phyloP scores from a whole-genome alignment of 1,140 invertebrate species.

The Neotoxoptera formosana region DNA sequence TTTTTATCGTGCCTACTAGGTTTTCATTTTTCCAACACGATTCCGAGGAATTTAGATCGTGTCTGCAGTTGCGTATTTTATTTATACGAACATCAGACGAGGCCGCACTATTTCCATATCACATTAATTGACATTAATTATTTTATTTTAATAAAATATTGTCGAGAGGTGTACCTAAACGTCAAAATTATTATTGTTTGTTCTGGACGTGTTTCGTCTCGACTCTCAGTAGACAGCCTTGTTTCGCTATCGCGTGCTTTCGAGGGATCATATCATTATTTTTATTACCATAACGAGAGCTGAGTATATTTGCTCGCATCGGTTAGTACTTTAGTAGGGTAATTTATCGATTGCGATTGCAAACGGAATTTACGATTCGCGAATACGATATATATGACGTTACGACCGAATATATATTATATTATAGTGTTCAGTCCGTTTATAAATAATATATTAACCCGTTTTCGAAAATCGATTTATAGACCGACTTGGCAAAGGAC shows the following conservation, averaged over 20 bases:
- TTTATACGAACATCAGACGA: no score
- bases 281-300: neutral
- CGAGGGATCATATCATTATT: neutral
- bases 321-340: no score
- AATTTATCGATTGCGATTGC: neutral
- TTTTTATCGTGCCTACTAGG: neutral
- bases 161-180: neutral
- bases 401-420: no score
- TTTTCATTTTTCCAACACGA: neutral
- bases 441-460: neutral
- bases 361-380: neutral
- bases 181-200: neutral
- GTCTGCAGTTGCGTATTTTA: neutral
- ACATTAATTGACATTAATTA: neutral
- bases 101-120: neutral
- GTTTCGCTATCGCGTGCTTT: neutral
- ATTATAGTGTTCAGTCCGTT: no score
- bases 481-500: neutral
- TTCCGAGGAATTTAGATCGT: neutral
- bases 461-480: neutral
- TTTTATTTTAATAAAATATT: neutral
- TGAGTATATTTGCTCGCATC: neutral
- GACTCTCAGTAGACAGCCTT: neutral
- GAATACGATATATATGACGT: neutral
- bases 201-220: neutral